Conservation (phyloP, 1,140 invertebrate genomes). For the Thaumatotibia leucotreta region DNA sequence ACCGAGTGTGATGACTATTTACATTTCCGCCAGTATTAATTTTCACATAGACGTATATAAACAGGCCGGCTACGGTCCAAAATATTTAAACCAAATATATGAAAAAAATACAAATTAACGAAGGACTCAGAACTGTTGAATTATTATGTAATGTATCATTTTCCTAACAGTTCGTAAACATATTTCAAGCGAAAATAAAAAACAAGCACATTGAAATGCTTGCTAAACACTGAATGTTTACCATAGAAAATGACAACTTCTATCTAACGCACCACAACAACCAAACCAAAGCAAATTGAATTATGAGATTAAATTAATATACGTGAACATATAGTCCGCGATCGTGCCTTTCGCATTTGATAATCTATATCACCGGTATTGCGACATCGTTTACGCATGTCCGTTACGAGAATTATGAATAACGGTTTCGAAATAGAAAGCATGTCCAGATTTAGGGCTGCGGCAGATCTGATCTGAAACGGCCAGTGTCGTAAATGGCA, state of each 20-base stretch:
- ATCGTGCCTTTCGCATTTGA: not conserved
- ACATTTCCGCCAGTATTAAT: not conserved
- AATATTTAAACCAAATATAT: not conserved
- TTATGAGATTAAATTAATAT: not conserved
- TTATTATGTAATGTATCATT: too few relatives aligned
- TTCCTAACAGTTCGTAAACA: too few relatives aligned
- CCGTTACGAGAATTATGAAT: conserved; percentile 9
- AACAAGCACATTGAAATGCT: not conserved
- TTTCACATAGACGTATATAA: too few relatives aligned
- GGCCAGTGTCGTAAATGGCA: not conserved
- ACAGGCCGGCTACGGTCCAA: too few relatives aligned
- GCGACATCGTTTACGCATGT: not conserved
- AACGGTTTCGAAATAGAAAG: conserved; percentile 9
- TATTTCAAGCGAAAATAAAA: too few relatives aligned
- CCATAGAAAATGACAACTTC: not conserved
- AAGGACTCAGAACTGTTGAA: too few relatives aligned
- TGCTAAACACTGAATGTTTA: not conserved
- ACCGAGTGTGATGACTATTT: not conserved
- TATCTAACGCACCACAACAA: not conserved
- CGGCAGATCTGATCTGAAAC: conserved; percentile 9
- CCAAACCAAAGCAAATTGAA: not conserved
- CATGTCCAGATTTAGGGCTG: conserved; percentile 2
- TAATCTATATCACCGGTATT: not conserved
- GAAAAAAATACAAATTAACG: not conserved
- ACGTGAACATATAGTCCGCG: not conserved